Evolutionary conservation across 2,113 vertebrate genomes (phyloP).

Genomic region (Hypanus sabinus): DNA sequence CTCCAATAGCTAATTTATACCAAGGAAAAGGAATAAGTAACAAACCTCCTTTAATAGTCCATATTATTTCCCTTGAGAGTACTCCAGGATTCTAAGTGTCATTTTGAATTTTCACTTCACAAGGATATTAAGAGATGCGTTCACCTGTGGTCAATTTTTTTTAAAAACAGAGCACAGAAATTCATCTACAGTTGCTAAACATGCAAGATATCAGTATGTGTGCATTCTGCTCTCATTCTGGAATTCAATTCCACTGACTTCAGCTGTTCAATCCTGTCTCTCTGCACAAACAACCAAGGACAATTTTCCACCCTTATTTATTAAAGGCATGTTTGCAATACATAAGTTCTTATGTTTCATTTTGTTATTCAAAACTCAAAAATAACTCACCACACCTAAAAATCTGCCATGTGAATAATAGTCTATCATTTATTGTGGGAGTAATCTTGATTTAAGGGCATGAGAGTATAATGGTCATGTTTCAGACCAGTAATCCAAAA

Average conservation of each 20-base stretch:
- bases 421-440: background rate
- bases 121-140: background rate
- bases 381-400: background rate
- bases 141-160: background rate
- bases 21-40: background rate
- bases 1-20: background rate
- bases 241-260: no score
- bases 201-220: no score
- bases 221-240: no score
- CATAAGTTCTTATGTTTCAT: background rate
- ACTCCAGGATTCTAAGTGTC: background rate
- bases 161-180: background rate
- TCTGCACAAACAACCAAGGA: no score
- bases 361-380: background rate
- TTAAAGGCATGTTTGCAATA: background rate
- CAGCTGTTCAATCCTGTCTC: no score
- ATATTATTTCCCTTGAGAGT: background rate
- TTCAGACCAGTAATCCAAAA: no score
- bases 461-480: no score
- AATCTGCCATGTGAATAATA: background rate
- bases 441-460: no score
- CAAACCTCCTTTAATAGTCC: background rate
- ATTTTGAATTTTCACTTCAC: background rate
- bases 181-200: no score
- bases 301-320: background rate